Conservation (phyloP, 2,113 vertebrate species). For the Sapajus apella region DNA sequence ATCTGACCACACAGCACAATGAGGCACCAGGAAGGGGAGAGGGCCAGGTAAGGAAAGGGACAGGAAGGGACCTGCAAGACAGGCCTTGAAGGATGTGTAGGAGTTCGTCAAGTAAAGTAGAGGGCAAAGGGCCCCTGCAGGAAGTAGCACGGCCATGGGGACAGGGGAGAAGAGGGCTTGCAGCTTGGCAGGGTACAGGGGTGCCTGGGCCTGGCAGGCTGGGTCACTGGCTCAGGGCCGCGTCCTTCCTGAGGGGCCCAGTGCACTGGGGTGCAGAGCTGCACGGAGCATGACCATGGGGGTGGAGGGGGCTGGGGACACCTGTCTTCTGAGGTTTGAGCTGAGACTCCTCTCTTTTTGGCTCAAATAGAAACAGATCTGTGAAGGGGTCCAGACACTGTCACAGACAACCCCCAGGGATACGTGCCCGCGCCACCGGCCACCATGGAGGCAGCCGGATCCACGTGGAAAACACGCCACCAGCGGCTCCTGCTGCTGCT, state of each 20-base stretch:
- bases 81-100: neutral
- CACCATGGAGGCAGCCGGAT: neutral
- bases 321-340: neutral
- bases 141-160: neutral
- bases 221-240: neutral
- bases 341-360: neutral
- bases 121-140: neutral
- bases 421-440: accelerated
- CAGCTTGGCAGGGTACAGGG: accelerated
- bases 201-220: neutral
- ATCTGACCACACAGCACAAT: too few relatives aligned
- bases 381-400: neutral
- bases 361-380: neutral
- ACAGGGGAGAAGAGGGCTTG: neutral
- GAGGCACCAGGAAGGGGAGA: neutral
- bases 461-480: neutral
- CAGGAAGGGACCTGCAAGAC: neutral
- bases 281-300: neutral
- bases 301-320: too few relatives aligned
- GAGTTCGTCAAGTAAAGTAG: neutral
- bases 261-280: neutral
- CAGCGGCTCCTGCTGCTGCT: neutral
- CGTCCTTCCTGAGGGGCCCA: neutral
- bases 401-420: neutral
- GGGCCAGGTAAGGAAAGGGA: neutral